Conservation (phyloP, 2,888 invertebrate species). For the Hesperia comma region DNA sequence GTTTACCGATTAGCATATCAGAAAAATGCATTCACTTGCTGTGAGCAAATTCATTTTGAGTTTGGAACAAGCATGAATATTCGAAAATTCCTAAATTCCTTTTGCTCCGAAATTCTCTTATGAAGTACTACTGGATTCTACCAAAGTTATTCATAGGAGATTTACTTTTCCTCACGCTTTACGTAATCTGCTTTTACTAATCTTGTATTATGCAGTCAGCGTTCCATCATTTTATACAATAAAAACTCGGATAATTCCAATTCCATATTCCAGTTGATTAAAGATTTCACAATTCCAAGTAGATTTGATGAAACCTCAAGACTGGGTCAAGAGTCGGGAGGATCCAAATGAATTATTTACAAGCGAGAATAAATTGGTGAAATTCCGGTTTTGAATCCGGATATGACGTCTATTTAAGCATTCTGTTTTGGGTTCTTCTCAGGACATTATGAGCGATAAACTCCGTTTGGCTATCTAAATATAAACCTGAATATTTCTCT, state of each 20-base stretch:
- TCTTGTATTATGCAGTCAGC: too few species aligned
- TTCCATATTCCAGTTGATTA: slow-evolving; percentile 25
- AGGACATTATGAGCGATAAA: slow-evolving; percentile 9
- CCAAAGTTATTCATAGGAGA: too few species aligned
- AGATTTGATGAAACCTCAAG: slow-evolving; percentile 32
- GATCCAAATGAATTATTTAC: slow-evolving; percentile 34
- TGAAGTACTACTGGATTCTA: too few species aligned
- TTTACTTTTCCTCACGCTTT: too few species aligned
- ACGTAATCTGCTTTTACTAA: too few species aligned
- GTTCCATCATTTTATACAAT: too few species aligned
- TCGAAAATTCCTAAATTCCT: too few species aligned
- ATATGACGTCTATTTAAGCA: slow-evolving; percentile 28
- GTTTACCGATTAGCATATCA: too few species aligned
- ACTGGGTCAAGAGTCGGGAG: slow-evolving; percentile 30
- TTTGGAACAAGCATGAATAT: too few species aligned
- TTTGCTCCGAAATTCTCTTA: too few species aligned
- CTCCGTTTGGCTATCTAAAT: slow-evolving; percentile 7
- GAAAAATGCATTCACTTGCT: too few species aligned
- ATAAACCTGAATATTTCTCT: background rate
- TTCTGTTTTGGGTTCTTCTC: slow-evolving; percentile 22
- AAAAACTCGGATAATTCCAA: background rate
- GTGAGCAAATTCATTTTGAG: too few species aligned
- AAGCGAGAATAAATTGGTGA: slow-evolving; percentile 24
- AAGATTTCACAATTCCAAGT: slow-evolving; percentile 27
- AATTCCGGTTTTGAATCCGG: slow-evolving; percentile 25